A percentile compares a stretch with the other conserved stretches of the same genome.
These are phyloP conservation scores for Megatriorchis doriae DNA, from an alignment of 2,113 vertebrate species.

Conservation along the genomic window DNA sequence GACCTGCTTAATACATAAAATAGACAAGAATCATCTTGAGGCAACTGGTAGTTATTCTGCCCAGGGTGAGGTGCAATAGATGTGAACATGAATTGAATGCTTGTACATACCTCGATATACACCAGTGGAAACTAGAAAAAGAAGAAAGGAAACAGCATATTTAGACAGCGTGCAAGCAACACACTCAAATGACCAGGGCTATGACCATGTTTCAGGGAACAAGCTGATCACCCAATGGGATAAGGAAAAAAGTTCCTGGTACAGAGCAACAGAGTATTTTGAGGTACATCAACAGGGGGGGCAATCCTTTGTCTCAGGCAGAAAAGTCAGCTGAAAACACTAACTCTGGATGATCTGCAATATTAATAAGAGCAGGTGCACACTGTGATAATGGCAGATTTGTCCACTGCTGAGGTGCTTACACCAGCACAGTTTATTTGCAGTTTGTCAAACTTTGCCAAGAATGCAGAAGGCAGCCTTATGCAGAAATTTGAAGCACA, in stretches of 20 bases:
- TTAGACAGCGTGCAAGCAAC: not conserved
- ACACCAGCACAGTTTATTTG: not conserved
- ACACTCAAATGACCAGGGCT: not conserved
- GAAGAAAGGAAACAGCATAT: not conserved
- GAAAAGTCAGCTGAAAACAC: not conserved
- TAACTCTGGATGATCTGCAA: not conserved
- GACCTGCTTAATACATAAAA: not conserved
- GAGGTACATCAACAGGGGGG: not conserved
- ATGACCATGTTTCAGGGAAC: not conserved
- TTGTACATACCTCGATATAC: slow-evolving; percentile 53
- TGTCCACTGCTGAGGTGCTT: not conserved
- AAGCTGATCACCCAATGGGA: not conserved
- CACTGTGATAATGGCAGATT: not conserved
- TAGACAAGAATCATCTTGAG: not conserved
- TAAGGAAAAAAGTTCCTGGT: not conserved
- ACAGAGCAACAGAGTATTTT: not conserved
- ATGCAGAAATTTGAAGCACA: not conserved
- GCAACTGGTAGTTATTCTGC: not conserved
- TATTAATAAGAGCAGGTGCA: not conserved
- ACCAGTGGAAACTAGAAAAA: slow-evolving; percentile 55
- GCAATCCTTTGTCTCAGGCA: not conserved
- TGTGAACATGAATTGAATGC: not conserved
- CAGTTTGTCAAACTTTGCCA: not conserved
- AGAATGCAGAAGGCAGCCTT: not conserved
- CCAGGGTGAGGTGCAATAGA: not conserved